Base-by-base conservation (phyloP, 2,888 invertebrate genomes). In the Maniola hyperantus region DNA sequence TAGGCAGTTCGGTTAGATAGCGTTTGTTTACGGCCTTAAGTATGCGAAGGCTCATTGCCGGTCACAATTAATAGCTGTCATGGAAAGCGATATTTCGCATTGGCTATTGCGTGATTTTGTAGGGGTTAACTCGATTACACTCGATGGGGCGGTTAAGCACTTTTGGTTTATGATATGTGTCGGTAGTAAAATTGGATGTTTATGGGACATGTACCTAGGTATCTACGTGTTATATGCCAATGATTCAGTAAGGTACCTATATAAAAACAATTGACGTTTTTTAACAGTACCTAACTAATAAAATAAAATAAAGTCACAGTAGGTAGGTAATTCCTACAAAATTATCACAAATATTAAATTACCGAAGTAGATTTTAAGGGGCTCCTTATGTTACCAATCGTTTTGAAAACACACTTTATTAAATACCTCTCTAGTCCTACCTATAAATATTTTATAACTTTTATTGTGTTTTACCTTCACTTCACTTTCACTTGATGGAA, bases 81-180 rank as follows among this genome's bases (percentile, higher is more conserved):
- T 78, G 81, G 83, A 81, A 80, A 83, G 76, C 83, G 81, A 85
- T 87, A 87, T 85, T 85, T 87, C 81, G 80, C 82, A 85, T 84
- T 83, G 84, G 83, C 64, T 77, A 66, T 71, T 79, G 80, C 80
- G 81, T 82, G 82, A 84, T 87, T 85, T 80, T 78, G 79, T 86
- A 82, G 85, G 87, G 87, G 87, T 87, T 83, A 85, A 85, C 83
- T 83, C 83, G 85, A 85, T 87, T 85, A 84, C 79, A 80, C 77
- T 78, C 78, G 77, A 79, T 76, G 78, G 83, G 81, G 83, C 78
- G 78, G 79, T 82, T 84, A 84, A 68, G 68, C 84, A 83, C 69
- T 68, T 70, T 71, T 83, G 79, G 77, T 80, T 76, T 81, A 79
- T 77, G 74, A 73, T 67, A 61, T 65, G 62, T 62, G 65, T 69